Base-by-base conservation (phyloP, 2,113 vertebrate species). In the Anseranas semipalmata region DNA sequence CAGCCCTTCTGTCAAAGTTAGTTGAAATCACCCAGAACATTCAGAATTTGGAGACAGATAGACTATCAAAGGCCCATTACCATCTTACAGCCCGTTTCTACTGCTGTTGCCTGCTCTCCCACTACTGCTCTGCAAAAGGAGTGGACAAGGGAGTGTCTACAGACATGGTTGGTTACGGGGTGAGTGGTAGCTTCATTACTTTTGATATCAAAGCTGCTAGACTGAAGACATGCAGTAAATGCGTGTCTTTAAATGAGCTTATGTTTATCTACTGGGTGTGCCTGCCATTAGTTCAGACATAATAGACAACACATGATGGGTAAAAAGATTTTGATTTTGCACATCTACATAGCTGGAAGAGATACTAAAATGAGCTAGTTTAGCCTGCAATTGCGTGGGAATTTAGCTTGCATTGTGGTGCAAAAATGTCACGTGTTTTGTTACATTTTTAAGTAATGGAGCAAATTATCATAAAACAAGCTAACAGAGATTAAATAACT, bases 401-500 rank as follows among this genome's bases (percentile, higher is more conserved):
- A 87, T 93, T 83, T 46, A 39, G 18, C 79, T 88, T 35, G 15
- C 53, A 3, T 12, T 56, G 14, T 53, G 33, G 24, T 8, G 30
- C 8, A 52, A 84, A 83, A 55, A 25, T 32, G 22, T 18, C 35
- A 30, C 43, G 35, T 60, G 46, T 81, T 90, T 88, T 52, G 39
- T 86, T 52, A 72, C 12, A 12, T 2, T 55, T 87, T 83, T 70
- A 82, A 92, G n/a, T 85, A 82, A 94, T 76, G 81, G 39, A 72
- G 24, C 3, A 85, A 85, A 95, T 87, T 30, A 60, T 52, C 65
- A 39, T 87, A 63, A 43, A 78, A 37, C 20, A 37, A 45, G 55
- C 33, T 95, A 96, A 79, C 62, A 87, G 80, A 89, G 65, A 52
- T 50, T 20, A 65, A 92, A 80, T 59, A 90, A 86, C 73, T 83